phyloP scores from a whole-genome alignment of 2,113 vertebrate species.

The Bos taurus region DNA sequence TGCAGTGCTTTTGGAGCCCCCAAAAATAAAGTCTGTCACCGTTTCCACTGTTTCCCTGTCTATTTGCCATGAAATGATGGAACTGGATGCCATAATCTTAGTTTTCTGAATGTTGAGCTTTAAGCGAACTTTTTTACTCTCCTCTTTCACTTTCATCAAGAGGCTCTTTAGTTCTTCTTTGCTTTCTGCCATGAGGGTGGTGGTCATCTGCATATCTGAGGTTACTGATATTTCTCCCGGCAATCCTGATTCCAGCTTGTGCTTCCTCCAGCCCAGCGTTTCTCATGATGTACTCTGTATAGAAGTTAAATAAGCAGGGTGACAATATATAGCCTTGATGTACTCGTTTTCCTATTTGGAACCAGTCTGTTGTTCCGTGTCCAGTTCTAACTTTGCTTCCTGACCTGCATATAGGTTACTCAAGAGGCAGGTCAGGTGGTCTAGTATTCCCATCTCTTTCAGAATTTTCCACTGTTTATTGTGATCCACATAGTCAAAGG shows the following conservation, averaged over 20 bases:
- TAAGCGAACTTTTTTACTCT: neutral
- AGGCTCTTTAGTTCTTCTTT: neutral
- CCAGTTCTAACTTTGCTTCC: neutral
- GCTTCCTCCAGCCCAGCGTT: neutral
- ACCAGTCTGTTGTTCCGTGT: neutral
- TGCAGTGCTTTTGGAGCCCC: neutral
- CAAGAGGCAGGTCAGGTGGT: neutral
- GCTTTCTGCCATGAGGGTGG: neutral
- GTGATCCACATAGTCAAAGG: no score
- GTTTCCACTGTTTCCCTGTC: neutral
- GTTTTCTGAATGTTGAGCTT: neutral
- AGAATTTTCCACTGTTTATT: no score
- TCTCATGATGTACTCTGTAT: neutral
- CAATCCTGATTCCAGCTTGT: neutral
- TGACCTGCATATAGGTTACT: neutral
- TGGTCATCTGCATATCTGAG: neutral
- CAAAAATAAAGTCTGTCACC: neutral
- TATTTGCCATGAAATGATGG: neutral
- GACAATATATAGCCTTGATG: neutral
- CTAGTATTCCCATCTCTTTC: neutral
- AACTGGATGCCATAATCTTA: neutral
- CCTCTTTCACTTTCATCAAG: neutral
- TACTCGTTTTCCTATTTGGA: neutral
- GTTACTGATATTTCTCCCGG: neutral
- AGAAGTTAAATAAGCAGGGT: neutral